phyloP scores from a whole-genome alignment of 2,797 vertebrate species.

The Erpetoichthys calabaricus region DNA sequence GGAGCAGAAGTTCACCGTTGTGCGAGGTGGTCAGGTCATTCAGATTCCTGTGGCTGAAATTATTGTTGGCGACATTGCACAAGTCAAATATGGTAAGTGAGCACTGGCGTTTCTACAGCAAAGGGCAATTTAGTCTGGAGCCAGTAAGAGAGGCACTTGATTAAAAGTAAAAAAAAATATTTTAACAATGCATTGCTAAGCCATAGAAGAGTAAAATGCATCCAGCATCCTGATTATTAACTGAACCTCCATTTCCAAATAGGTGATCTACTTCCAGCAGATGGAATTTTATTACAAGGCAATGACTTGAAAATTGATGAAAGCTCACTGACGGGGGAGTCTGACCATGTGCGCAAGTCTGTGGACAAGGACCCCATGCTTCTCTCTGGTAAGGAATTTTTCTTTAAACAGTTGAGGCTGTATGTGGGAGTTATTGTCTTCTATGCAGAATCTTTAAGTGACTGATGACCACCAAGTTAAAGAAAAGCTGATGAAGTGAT shows the following conservation, averaged over 20 bases:
- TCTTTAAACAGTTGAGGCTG: not conserved
- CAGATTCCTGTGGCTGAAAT: constrained; percentile 88
- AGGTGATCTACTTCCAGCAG: constrained; percentile 90
- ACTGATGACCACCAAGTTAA: not conserved
- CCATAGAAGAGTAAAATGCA: not conserved
- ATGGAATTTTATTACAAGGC: constrained; percentile 90
- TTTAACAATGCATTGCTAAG: not conserved
- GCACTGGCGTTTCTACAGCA: no score
- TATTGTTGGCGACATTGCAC: constrained; percentile 86
- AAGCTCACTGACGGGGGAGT: constrained; percentile 92
- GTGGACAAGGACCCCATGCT: constrained; percentile 92
- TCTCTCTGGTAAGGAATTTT: constrained; percentile 66
- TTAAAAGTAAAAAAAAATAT: not conserved
- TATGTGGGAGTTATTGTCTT: no score
- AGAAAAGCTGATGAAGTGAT: not conserved
- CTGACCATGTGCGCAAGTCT: constrained; percentile 85
- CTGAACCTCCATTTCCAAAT: constrained; percentile 9
- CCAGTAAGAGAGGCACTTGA: not conserved
- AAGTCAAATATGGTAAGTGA: constrained; percentile 83
- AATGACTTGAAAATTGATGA: constrained; percentile 95
- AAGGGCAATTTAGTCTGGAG: not conserved
- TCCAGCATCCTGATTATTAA: constrained; percentile 1
- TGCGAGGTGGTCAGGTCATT: constrained; percentile 76
- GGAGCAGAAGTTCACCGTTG: constrained; percentile 93
- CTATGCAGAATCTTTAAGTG: no score